Conservation (phyloP, 2,797 vertebrate species). For the Micropoecilia bifurca region DNA sequence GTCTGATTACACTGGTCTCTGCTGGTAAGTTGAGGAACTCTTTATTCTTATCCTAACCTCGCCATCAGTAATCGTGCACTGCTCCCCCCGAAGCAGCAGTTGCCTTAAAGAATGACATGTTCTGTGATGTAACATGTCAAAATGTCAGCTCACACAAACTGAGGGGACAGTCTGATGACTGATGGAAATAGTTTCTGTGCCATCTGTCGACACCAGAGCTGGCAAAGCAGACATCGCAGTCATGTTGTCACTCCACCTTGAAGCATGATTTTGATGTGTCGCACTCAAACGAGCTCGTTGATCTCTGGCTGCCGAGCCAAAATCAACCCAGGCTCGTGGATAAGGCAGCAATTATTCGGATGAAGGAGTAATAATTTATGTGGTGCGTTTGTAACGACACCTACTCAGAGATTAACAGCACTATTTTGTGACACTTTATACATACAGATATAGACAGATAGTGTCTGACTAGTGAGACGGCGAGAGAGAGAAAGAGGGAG, state of each 20-base stretch:
- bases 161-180: conserved; percentile 39
- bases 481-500: no score
- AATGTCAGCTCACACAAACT: conserved; percentile 39
- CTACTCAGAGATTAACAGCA: not conserved
- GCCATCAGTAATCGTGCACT: conserved; percentile 8
- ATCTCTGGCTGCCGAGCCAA: conserved; percentile 11
- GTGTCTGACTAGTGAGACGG: no score
- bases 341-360: not conserved
- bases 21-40: conserved; percentile 3
- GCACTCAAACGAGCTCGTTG: conserved; percentile 24
- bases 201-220: conserved; percentile 51
- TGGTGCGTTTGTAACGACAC: not conserved
- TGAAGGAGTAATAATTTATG: not conserved
- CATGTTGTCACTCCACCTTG: conserved; percentile 24
- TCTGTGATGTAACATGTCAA: conserved; percentile 52
- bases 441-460: not conserved
- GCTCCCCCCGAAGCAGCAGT: not conserved
- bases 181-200: conserved; percentile 42
- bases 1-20: conserved; percentile 1
- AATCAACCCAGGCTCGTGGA: not conserved
- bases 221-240: conserved; percentile 17
- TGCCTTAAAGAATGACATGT: conserved; percentile 23
- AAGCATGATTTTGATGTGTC: conserved; percentile 19
- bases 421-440: not conserved
- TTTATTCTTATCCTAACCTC: conserved; percentile 8